Evolutionary conservation across 2,113 vertebrate species (phyloP).

Genomic region (Fregetta grallaria): DNA sequence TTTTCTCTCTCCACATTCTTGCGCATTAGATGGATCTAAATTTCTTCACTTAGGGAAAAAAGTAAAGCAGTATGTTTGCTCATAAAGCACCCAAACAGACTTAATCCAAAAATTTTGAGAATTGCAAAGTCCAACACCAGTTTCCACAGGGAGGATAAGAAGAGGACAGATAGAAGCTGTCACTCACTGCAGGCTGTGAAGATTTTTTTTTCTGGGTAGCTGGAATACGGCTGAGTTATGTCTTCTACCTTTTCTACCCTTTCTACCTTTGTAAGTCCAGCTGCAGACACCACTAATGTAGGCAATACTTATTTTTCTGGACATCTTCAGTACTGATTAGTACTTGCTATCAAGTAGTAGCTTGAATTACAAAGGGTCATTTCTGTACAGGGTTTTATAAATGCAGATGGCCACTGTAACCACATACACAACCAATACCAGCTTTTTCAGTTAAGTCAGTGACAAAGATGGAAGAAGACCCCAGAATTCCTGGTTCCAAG

Average conservation of each 20-base stretch:
- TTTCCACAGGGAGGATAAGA: not conserved
- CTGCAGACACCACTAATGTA: not conserved
- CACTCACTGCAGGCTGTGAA: not conserved
- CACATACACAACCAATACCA: not conserved
- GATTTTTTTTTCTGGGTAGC: not conserved
- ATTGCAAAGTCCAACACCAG: not conserved
- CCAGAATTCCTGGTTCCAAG: not conserved
- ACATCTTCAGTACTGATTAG: not conserved
- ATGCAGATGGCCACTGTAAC: not conserved
- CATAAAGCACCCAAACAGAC: not conserved
- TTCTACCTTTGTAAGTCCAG: not conserved
- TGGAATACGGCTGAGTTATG: not conserved
- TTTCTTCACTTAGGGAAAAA: not conserved
- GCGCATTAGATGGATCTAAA: not conserved
- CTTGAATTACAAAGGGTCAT: not conserved
- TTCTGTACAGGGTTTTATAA: not conserved
- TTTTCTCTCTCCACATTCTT: not conserved
- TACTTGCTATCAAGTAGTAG: not conserved
- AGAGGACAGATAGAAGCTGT: not conserved
- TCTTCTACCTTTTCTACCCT: not conserved
- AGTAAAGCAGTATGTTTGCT: not conserved
- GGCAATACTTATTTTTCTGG: rapidly evolving
- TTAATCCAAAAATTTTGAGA: not conserved
- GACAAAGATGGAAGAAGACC: not conserved
- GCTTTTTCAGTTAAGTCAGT: not conserved